These are phyloP conservation scores for Dromius quadrimaculatus DNA, from an alignment of 2,888 invertebrate species.

Conservation along the genomic window DNA sequence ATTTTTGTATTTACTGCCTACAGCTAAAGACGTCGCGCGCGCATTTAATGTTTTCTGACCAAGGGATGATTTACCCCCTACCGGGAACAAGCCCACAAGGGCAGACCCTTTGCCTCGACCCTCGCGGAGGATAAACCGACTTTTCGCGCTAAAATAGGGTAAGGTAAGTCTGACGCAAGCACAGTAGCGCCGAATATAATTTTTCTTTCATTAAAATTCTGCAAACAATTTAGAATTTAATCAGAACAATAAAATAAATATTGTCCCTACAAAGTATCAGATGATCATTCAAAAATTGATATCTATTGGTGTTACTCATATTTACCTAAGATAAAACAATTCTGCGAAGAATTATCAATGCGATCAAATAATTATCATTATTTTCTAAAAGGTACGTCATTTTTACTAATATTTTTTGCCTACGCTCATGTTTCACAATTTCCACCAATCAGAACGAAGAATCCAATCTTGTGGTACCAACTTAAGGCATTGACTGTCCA, in stretches of 20 bases:
- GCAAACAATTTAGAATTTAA: background rate
- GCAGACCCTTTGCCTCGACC: background rate
- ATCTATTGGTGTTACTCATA: constrained; percentile 3
- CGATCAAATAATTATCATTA: no score
- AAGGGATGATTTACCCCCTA: constrained; percentile 35
- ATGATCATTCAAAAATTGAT: background rate
- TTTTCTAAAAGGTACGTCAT: no score
- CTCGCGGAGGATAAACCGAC: background rate
- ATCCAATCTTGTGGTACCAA: background rate
- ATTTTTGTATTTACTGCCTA: background rate
- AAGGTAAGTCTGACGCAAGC: constrained; percentile 24
- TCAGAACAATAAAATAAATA: background rate
- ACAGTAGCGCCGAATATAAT: background rate
- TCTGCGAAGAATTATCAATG: no score
- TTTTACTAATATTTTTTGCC: background rate
- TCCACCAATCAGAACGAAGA: background rate
- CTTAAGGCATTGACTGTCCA: background rate
- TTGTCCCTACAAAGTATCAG: background rate
- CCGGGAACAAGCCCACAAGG: background rate
- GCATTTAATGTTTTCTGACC: background rate
- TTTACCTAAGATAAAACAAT: background rate
- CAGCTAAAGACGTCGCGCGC: no score
- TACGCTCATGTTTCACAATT: background rate
- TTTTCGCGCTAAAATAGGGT: constrained; percentile 36
- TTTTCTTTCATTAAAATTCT: no score